Percentiles rank a stretch among this genome's conserved stretches.
phyloP scores from a whole-genome alignment of 2,888 invertebrate genomes.

The Meteorus colon region DNA sequence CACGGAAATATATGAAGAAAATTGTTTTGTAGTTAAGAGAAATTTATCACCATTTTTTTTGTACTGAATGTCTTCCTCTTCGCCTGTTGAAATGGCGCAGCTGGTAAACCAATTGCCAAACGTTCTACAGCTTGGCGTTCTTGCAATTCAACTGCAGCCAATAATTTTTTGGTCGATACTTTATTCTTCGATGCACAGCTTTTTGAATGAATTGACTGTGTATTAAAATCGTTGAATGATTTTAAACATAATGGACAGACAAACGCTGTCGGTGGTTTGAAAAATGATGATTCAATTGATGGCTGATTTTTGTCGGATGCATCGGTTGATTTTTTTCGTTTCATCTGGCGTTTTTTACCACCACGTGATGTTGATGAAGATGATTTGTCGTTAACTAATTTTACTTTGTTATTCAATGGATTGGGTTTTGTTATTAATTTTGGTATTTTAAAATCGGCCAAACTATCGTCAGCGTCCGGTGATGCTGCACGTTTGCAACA shows the following conservation, averaged over 20 bases:
- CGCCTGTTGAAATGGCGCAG: conserved; percentile 59
- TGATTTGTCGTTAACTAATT: conserved; percentile 47
- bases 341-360: conserved; percentile 26
- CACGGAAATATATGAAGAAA: not conserved
- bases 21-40: conserved; percentile 8
- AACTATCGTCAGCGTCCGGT: conserved; percentile 58
- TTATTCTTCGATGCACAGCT: conserved; percentile 70
- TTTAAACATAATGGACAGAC: conserved; percentile 71
- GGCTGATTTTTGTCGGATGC: conserved; percentile 52
- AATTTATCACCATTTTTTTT: conserved; percentile 50
- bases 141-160: conserved; percentile 70
- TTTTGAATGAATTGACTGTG: conserved; percentile 67
- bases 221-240: conserved; percentile 58
- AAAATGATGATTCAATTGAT: conserved; percentile 64
- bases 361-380: conserved; percentile 43
- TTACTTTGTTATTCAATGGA: conserved; percentile 37
- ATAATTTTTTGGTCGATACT: conserved; percentile 66
- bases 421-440: conserved; percentile 36
- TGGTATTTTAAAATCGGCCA: conserved; percentile 67
- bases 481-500: conserved; percentile 13
- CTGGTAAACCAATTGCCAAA: conserved; percentile 70
- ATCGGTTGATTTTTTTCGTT: conserved; percentile 43
- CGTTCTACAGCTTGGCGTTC: conserved; percentile 71
- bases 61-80: conserved; percentile 50
- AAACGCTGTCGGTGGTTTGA: conserved; percentile 56